Evolutionary conservation across 2,797 vertebrate genomes (phyloP).

Genomic region (Sebastes jordani): DNA sequence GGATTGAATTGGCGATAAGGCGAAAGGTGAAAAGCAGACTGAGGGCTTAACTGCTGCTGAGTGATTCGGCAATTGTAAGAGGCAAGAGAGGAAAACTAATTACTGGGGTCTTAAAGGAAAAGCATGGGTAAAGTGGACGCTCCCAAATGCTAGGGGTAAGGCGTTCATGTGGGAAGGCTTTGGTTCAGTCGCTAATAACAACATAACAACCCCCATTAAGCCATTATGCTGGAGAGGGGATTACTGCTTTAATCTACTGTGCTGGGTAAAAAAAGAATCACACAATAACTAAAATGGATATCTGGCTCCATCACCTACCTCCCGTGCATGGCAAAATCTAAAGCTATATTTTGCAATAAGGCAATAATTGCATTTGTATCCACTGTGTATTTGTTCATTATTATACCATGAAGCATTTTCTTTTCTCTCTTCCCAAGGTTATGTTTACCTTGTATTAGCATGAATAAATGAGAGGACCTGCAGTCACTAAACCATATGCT

Average conservation of each 20-base stretch:
- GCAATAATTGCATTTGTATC: slow-evolving; percentile 11
- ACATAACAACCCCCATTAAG: slow-evolving; percentile 73
- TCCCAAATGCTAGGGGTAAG: slow-evolving; percentile 60
- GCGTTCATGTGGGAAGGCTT: slow-evolving; percentile 69
- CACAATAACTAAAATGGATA: slow-evolving; percentile 38
- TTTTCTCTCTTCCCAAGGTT: not conserved
- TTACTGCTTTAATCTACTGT: slow-evolving; percentile 66
- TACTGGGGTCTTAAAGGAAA: slow-evolving; percentile 75
- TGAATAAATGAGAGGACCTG: slow-evolving; percentile 6
- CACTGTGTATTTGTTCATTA: slow-evolving; percentile 16
- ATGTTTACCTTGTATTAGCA: slow-evolving; percentile 14
- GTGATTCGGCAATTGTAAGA: slow-evolving; percentile 73
- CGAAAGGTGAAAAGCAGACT: slow-evolving; percentile 51
- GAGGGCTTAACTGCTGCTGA: slow-evolving; percentile 70
- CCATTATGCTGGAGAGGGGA: slow-evolving; percentile 54
- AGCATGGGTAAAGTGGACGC: slow-evolving; percentile 65
- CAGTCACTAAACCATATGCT: not conserved
- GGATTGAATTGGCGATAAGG: slow-evolving; percentile 64
- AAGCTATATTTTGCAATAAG: slow-evolving; percentile 13
- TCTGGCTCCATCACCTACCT: slow-evolving; percentile 1
- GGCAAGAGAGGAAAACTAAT: slow-evolving; percentile 77
- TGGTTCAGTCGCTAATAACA: slow-evolving; percentile 76
- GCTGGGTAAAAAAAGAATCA: slow-evolving; percentile 18
- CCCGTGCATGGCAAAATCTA: not conserved
- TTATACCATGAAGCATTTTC: not conserved